Evolutionary conservation across 1,140 invertebrate species (phyloP).

Genomic region (Aphidius gifuensis): DNA sequence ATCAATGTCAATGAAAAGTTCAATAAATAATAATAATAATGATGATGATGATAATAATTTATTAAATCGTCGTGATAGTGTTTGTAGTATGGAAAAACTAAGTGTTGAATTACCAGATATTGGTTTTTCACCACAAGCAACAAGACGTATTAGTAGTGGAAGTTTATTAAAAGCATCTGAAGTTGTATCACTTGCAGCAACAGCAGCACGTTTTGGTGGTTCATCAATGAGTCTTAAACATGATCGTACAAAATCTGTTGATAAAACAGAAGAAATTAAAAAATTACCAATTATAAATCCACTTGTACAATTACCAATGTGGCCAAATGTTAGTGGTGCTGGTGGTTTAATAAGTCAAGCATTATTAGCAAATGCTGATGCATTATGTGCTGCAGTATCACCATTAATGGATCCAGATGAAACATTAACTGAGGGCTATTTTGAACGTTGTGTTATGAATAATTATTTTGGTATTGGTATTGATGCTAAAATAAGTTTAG

Average conservation of each 20-base stretch:
- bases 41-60: conserved; percentile 18
- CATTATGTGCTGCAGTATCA: conserved; percentile 89
- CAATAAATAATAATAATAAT: conserved; percentile 23
- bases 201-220: conserved; percentile 55
- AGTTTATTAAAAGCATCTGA: conserved; percentile 69
- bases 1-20: conserved; percentile 49
- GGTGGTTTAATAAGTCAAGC: conserved; percentile 86
- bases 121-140: conserved; percentile 68
- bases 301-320: conserved; percentile 77
- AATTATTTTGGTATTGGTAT: conserved; percentile 99
- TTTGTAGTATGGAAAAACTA: conserved; percentile 49
- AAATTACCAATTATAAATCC: conserved; percentile 89
- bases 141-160: conserved; percentile 73
- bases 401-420: conserved; percentile 91
- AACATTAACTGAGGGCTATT: conserved; percentile 84
- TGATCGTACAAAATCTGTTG: conserved; percentile 54
- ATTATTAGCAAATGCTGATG: conserved; percentile 92
- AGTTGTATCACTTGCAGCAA: conserved; percentile 59
- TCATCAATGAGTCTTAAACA: conserved; percentile 46
- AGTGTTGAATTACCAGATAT: conserved; percentile 49
- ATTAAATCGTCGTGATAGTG: conserved; percentile 37
- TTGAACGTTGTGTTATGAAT: conserved; percentile 96
- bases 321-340: conserved; percentile 72
- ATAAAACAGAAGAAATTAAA: conserved; percentile 59
- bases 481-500: conserved; percentile 96